These are phyloP conservation scores for Lagenorhynchus albirostris DNA, from an alignment of 2,113 vertebrate genomes.

Conservation along the genomic window DNA sequence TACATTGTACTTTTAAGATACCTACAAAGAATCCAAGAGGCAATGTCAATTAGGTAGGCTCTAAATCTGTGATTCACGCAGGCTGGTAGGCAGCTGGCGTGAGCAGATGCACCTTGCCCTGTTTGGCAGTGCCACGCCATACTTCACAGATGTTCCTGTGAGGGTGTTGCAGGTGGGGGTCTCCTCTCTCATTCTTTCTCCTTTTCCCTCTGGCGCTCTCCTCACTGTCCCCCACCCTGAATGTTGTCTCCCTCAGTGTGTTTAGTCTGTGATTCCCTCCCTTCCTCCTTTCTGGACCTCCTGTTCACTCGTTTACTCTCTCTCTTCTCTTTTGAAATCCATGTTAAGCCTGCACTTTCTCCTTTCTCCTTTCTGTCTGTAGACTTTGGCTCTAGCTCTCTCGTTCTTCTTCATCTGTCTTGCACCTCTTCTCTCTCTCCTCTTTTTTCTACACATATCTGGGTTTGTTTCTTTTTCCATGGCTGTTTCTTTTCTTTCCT, in stretches of 20 bases:
- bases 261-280: neutral
- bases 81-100: neutral
- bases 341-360: neutral
- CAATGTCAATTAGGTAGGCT: neutral
- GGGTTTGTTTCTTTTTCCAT: neutral
- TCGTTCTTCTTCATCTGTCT: neutral
- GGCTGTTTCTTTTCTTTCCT: neutral
- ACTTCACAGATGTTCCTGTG: neutral
- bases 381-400: neutral
- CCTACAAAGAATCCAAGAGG: neutral
- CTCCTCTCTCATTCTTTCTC: neutral
- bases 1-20: neutral
- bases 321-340: neutral
- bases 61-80: neutral
- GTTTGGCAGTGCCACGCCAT: accelerated
- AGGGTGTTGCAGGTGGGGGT: neutral
- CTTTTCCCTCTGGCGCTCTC: neutral
- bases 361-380: neutral
- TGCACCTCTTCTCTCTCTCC: neutral
- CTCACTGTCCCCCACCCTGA: neutral
- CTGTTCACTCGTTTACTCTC: neutral
- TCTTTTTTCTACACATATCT: neutral
- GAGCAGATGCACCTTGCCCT: too few species aligned
- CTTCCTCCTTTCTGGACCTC: neutral
- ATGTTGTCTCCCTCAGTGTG: neutral